A percentile compares a stretch with the other conserved stretches of the same genome.
phyloP scores from a whole-genome alignment of 2,113 vertebrate genomes.

The Nesogale talazaci region DNA sequence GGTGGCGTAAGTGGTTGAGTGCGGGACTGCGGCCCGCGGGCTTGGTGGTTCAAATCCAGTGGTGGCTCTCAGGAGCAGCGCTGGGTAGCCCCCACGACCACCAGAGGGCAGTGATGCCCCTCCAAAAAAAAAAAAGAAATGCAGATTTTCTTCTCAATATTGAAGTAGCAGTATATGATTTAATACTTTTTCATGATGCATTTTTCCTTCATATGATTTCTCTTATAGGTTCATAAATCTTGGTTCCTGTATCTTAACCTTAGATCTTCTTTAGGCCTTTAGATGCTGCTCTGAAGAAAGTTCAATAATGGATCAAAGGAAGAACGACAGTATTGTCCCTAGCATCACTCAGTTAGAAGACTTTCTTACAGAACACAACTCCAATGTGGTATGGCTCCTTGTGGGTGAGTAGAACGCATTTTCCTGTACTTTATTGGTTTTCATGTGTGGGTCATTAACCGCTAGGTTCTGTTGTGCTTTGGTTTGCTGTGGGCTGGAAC shows the following conservation, averaged over 20 bases:
- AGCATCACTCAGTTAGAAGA: constrained; percentile 92
- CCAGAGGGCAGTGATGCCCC: too few relatives aligned
- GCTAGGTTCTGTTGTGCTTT: constrained; percentile 11
- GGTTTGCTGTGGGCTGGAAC: constrained; percentile 24
- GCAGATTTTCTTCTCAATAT: not conserved
- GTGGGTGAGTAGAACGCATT: constrained; percentile 90
- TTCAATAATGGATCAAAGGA: constrained; percentile 88
- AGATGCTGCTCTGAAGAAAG: constrained; percentile 72
- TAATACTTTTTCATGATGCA: not conserved
- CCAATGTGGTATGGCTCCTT: constrained; percentile 97
- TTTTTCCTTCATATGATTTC: not conserved
- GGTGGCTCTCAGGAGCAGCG: too few relatives aligned
- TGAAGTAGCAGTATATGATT: constrained; percentile 21
- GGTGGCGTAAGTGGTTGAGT: too few relatives aligned
- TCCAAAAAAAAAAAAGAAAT: too few relatives aligned
- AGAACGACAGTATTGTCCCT: constrained; percentile 94
- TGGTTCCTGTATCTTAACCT: constrained; percentile 45
- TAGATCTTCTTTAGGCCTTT: constrained; percentile 71
- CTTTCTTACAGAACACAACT: constrained; percentile 95
- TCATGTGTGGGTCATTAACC: not conserved
- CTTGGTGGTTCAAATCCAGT: too few relatives aligned
- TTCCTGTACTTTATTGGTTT: constrained; percentile 3
- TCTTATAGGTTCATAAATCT: constrained; percentile 37
- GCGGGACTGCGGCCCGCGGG: too few relatives aligned
- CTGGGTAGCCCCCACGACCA: too few relatives aligned